phyloP scores from a whole-genome alignment of 2,888 invertebrate genomes.

The Xestobium rufovillosum region DNA sequence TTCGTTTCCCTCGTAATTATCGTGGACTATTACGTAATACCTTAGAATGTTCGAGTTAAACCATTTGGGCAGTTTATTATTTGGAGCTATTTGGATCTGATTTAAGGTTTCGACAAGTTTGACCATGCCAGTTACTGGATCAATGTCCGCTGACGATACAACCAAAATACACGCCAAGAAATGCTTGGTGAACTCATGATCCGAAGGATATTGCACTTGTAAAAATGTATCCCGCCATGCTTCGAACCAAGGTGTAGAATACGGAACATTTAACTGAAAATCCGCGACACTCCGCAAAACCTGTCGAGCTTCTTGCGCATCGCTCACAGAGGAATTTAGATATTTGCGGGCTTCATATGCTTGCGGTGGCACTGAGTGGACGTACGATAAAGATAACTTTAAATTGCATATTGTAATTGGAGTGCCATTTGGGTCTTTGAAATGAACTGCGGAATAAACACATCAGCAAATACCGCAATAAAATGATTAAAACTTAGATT shows the following conservation, averaged over 20 bases:
- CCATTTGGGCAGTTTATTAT: conserved; percentile 78
- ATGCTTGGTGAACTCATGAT: conserved; percentile 94
- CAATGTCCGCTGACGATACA: conserved; percentile 62
- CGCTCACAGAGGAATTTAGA: conserved; percentile 52
- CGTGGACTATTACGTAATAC: conserved; percentile 86
- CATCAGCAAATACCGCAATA: not conserved
- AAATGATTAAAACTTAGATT: conserved; percentile 17
- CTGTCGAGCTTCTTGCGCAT: conserved; percentile 32
- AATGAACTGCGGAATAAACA: conserved; percentile 55
- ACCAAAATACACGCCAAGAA: conserved; percentile 77
- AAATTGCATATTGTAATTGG: conserved; percentile 66
- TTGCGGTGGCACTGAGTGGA: conserved; percentile 73
- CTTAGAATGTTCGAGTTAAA: conserved; percentile 72
- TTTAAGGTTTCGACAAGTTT: conserved; percentile 73
- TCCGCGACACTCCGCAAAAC: conserved; percentile 36
- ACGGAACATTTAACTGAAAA: conserved; percentile 61
- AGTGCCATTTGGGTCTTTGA: conserved; percentile 75
- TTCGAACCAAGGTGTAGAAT: conserved; percentile 89
- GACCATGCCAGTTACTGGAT: conserved; percentile 76
- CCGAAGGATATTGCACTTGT: conserved; percentile 78
- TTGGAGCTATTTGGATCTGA: conserved; percentile 65
- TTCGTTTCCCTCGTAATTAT: conserved; percentile 63
- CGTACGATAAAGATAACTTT: conserved; percentile 72
- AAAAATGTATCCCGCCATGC: conserved; percentile 89
- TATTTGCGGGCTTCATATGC: conserved; percentile 76